Conservation (phyloP, 2,888 invertebrate species). For the Thyatira batis region DNA sequence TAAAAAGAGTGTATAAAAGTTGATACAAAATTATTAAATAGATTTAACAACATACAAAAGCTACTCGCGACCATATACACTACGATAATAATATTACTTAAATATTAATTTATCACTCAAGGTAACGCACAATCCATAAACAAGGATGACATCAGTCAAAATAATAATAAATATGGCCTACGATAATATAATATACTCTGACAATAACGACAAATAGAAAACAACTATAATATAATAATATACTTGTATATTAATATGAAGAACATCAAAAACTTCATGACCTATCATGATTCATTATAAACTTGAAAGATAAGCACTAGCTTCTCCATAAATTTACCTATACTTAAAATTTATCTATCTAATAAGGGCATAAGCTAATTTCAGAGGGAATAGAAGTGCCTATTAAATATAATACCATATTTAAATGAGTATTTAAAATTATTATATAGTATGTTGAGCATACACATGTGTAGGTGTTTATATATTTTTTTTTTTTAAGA, state of each 20-base stretch:
- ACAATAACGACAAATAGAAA: constrained; percentile 45
- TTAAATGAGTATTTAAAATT: constrained; percentile 19
- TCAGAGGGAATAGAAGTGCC: constrained; percentile 41
- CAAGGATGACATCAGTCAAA: constrained; percentile 59
- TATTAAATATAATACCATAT: constrained; percentile 27
- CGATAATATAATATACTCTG: constrained; percentile 29
- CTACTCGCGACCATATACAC: constrained; percentile 68
- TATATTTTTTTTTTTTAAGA: constrained; percentile 6
- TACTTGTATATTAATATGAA: constrained; percentile 20
- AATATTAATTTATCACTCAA: constrained; percentile 69
- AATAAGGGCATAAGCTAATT: constrained; percentile 41
- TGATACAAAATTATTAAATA: constrained; percentile 78
- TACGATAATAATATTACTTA: constrained; percentile 66
- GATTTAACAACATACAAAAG: constrained; percentile 81
- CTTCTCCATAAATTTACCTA: constrained; percentile 34
- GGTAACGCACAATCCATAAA: constrained; percentile 61
- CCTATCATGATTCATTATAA: constrained; percentile 27
- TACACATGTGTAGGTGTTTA: constrained; percentile 23
- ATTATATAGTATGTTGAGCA: constrained; percentile 14
- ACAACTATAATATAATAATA: constrained; percentile 3
- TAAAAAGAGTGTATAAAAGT: constrained; percentile 82
- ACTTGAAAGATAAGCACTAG: constrained; percentile 53
- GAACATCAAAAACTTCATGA: constrained; percentile 44
- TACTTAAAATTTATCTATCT: constrained; percentile 37
- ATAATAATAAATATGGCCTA: constrained; percentile 46